Evolutionary conservation across 2,113 vertebrate species (phyloP).

Genomic region (Oreotrochilus melanogaster): DNA sequence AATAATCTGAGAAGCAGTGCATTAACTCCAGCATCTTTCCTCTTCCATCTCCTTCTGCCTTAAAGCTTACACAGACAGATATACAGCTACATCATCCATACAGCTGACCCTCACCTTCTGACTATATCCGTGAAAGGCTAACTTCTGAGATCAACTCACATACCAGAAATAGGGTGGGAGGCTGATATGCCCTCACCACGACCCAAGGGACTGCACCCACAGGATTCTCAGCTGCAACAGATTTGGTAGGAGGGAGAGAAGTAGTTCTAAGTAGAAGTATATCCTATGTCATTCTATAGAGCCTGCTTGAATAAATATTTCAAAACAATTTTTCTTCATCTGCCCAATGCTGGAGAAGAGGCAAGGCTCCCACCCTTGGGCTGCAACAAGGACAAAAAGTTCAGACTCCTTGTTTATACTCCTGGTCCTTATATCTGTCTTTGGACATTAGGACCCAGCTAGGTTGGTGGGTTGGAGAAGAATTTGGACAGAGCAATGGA

Average conservation of each 20-base stretch:
- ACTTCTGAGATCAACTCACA: not conserved
- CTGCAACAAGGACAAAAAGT: not conserved
- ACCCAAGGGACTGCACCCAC: accelerated
- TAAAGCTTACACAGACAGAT: not conserved
- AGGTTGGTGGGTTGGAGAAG: not conserved
- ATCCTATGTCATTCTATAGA: not conserved
- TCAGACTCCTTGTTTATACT: not conserved
- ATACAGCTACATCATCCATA: not conserved
- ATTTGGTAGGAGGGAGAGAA: not conserved
- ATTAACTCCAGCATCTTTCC: not conserved
- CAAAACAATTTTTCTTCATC: not conserved
- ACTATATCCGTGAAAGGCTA: not conserved
- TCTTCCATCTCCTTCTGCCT: not conserved
- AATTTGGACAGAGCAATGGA: not conserved
- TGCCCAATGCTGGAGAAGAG: not conserved
- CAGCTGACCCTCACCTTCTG: not conserved
- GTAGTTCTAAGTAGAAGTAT: not conserved
- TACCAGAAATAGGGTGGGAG: not conserved
- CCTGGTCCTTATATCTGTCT: not conserved
- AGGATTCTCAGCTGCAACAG: not conserved
- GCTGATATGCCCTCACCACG: not conserved
- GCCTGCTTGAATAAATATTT: not conserved
- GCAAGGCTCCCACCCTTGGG: not conserved
- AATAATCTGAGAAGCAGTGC: not conserved
- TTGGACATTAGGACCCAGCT: not conserved